phyloP scores from a whole-genome alignment of 2,113 vertebrate genomes.

The Myrmecobius fasciatus region DNA sequence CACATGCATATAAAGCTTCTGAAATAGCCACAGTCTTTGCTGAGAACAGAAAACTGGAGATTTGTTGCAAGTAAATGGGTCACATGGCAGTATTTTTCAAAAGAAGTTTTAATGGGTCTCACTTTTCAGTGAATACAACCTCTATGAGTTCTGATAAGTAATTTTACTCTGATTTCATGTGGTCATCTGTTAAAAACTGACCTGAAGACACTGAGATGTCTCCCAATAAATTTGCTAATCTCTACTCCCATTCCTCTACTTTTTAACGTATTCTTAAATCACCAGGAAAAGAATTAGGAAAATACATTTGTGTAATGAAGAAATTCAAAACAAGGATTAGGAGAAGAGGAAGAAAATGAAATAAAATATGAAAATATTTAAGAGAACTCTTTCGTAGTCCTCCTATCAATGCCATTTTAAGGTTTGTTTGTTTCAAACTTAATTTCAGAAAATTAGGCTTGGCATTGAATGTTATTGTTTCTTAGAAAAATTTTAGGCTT shows the following conservation, averaged over 20 bases:
- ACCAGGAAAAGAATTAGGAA: too few species aligned
- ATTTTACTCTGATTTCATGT: conserved; percentile 8
- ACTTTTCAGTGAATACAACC: neutral
- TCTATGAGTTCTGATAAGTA: conserved; percentile 3
- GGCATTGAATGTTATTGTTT: conserved; percentile 27
- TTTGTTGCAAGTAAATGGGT: conserved; percentile 40
- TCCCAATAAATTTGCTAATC: neutral
- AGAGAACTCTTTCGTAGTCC: neutral
- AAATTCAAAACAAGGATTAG: neutral
- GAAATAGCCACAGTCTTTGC: conserved; percentile 15
- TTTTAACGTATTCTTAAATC: neutral
- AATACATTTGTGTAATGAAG: conserved; percentile 17
- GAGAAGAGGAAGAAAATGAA: conserved; percentile 20
- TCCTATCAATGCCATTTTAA: conserved; percentile 24
- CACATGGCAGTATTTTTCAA: conserved; percentile 17
- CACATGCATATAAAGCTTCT: neutral
- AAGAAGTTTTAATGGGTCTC: conserved; percentile 20
- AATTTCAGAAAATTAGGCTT: conserved; percentile 35
- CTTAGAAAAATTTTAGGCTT: conserved; percentile 60
- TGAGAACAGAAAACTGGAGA: conserved; percentile 43
- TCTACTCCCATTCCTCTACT: neutral
- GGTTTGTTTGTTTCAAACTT: conserved; percentile 7
- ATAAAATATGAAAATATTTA: conserved; percentile 26
- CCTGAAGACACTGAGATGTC: neutral
- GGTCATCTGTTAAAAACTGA: conserved; percentile 18